Conservation (phyloP, 2,797 vertebrate species). For the Cossypha niveicapilla region DNA sequence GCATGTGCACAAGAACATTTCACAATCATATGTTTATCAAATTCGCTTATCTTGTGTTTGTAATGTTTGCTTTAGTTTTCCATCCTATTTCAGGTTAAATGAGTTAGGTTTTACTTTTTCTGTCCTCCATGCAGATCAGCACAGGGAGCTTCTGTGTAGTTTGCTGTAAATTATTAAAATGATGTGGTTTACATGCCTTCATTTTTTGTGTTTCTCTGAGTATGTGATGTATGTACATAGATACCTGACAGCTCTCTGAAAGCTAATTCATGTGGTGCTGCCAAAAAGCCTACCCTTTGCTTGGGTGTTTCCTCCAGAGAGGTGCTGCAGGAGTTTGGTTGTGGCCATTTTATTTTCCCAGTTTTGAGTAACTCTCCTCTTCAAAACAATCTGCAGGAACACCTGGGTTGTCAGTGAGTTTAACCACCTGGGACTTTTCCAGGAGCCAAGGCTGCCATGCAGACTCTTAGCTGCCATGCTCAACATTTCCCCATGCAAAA, state of each 20-base stretch:
- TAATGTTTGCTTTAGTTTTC: background rate
- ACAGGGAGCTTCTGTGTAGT: background rate
- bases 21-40: background rate
- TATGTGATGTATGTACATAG: background rate
- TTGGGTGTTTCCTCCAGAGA: background rate
- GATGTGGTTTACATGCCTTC: background rate
- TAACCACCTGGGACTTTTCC: background rate
- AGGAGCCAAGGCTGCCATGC: background rate
- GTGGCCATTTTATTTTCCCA: background rate
- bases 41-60: background rate
- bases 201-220: background rate
- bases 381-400: background rate
- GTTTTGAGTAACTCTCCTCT: background rate
- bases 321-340: background rate
- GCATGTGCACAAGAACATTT: background rate
- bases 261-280: background rate
- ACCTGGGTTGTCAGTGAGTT: background rate
- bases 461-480: background rate
- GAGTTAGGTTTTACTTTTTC: background rate
- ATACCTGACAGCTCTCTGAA: background rate
- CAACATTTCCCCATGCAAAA: accelerated
- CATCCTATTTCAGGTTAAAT: background rate
- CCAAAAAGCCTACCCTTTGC: background rate
- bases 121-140: background rate
- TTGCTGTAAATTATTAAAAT: background rate